phyloP scores from a whole-genome alignment of 2,113 vertebrate genomes.

The Anolis sagrei region DNA sequence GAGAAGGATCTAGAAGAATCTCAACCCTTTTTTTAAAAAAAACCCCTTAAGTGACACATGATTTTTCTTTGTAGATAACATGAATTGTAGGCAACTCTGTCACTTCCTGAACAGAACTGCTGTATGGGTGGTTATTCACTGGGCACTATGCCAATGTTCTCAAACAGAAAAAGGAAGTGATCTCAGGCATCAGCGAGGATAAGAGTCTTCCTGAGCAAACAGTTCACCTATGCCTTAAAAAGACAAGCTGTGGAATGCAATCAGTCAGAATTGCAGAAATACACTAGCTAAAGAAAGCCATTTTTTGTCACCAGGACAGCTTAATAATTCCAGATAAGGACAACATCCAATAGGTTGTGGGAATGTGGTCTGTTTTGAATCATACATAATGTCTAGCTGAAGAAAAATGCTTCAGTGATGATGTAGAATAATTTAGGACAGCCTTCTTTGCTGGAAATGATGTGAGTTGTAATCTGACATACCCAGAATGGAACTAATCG shows the following conservation, averaged over 20 bases:
- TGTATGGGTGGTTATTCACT: conserved; percentile 42
- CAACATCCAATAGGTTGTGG: neutral
- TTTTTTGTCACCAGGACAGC: neutral
- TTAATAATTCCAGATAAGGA: neutral
- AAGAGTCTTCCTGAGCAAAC: conserved; percentile 46
- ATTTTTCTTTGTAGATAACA: conserved; percentile 63
- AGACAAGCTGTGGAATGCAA: conserved; percentile 44
- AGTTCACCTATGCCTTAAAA: conserved; percentile 48
- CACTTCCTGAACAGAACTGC: conserved; percentile 54
- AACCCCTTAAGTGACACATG: conserved; percentile 49
- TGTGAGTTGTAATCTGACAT: neutral
- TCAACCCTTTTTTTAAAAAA: conserved; percentile 23
- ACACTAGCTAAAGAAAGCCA: neutral
- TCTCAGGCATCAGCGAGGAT: conserved; percentile 38
- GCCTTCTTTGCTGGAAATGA: neutral
- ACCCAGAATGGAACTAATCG: neutral
- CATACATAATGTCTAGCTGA: neutral
- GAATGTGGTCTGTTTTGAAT: neutral
- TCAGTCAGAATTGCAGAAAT: conserved; percentile 17
- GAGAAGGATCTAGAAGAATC: conserved; percentile 50
- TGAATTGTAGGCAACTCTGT: conserved; percentile 58
- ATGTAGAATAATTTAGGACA: neutral
- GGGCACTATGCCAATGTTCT: conserved; percentile 46
- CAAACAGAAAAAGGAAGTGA: conserved; percentile 60
- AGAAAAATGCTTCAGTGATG: neutral